Evolutionary conservation across 2,888 invertebrate genomes (phyloP).

Genomic region (Stenodera caucasica): DNA sequence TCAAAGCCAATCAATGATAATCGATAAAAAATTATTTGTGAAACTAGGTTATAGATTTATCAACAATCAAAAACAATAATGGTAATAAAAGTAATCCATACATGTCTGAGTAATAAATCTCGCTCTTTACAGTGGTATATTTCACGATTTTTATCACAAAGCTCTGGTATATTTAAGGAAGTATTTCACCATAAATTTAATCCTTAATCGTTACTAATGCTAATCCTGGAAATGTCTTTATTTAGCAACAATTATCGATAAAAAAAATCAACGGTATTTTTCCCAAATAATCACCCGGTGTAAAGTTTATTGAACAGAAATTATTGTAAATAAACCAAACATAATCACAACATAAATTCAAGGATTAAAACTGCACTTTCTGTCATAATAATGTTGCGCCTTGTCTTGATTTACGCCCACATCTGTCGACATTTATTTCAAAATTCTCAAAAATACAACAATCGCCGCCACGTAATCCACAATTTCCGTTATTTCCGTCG

Average conservation of each 20-base stretch:
- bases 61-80: neutral
- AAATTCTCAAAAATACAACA: neutral
- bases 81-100: neutral
- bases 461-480: neutral
- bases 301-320: no score
- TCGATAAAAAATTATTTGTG: neutral
- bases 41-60: neutral
- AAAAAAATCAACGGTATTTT: no score
- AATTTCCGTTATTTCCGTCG: neutral
- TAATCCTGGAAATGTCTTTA: slow-evolving; percentile 1
- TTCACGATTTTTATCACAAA: slow-evolving; percentile 4
- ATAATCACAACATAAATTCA: neutral
- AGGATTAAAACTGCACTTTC: neutral
- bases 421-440: neutral
- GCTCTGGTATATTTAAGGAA: slow-evolving; percentile 3
- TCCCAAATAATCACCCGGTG: no score
- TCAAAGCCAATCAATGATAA: neutral
- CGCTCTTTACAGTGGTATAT: neutral
- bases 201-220: slow-evolving; percentile 3
- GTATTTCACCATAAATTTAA: neutral
- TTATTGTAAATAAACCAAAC: neutral
- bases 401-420: slow-evolving; percentile 7
- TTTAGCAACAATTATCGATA: neutral
- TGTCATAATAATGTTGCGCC: neutral
- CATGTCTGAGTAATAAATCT: neutral